Evolutionary conservation across 2,797 vertebrate species (phyloP).

Genomic region (Nothura maculosa): DNA sequence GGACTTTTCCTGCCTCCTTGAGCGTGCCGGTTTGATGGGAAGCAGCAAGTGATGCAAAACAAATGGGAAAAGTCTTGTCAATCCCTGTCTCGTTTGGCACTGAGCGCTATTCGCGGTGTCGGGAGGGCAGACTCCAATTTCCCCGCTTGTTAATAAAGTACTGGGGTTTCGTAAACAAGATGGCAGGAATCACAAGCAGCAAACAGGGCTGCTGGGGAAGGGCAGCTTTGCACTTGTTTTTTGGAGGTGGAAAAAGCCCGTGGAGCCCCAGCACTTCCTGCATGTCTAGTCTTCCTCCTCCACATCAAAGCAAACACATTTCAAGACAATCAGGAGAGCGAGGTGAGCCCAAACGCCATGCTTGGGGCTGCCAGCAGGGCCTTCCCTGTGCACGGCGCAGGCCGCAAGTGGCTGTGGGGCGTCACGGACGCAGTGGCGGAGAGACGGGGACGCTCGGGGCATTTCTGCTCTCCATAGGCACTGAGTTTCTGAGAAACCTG

Average conservation of each 20-base stretch:
- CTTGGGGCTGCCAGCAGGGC: constrained; percentile 1
- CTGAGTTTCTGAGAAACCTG: constrained; percentile 10
- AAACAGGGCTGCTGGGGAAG: neutral
- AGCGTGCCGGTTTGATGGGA: constrained; percentile 9
- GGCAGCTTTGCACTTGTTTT: neutral
- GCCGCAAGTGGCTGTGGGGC: neutral
- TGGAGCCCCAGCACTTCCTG: neutral
- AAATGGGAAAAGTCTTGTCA: constrained; percentile 22
- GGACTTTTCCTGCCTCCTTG: constrained; percentile 35
- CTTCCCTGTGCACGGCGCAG: neutral
- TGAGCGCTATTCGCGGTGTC: neutral
- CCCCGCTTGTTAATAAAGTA: neutral
- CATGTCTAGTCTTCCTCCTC: neutral
- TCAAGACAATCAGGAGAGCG: neutral
- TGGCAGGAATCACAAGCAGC: neutral
- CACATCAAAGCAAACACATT: neutral
- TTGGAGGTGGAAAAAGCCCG: neutral
- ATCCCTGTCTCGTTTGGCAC: neutral
- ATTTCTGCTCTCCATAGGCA: neutral
- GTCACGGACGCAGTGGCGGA: neutral
- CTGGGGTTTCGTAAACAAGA: neutral
- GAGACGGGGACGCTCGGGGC: neutral
- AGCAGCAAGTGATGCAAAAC: constrained; percentile 50
- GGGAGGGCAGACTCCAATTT: neutral
- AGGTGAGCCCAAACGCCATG: neutral